Base-by-base conservation (phyloP, 1,140 invertebrate species). In the Leucophenga varia region DNA sequence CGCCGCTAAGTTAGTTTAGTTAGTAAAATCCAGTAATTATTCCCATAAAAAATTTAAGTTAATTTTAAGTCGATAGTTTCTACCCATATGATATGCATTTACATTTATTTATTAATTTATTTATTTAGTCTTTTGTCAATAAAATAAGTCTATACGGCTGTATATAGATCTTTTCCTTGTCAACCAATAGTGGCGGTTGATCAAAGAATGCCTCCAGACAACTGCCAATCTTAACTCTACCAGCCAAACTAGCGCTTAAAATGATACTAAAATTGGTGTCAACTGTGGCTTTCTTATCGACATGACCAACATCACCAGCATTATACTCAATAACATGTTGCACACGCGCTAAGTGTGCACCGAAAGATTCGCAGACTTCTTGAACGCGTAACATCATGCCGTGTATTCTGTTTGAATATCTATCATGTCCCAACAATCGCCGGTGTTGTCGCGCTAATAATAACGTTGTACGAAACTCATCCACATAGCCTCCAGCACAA, bases 1-100 rank as follows among this genome's bases (percentile, higher is more conserved):
- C 55, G 69, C 7, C 69, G 69, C 42, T 72, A 69, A 49, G 22
- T 47, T 12, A n/a, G n/a, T n/a, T n/a, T n/a, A n/a, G n/a, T n/a
- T n/a, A n/a, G n/a, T n/a, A n/a, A n/a, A n/a, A n/a, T n/a, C n/a
- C n/a, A n/a, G n/a, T n/a, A n/a, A n/a, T n/a, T n/a, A n/a, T n/a
- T n/a, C n/a, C n/a, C n/a, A n/a, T n/a, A n/a, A n/a, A n/a, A n/a
- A n/a, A n/a, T n/a, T n/a, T n/a, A n/a, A n/a, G n/a, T n/a, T n/a
- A n/a, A n/a, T n/a, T n/a, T n/a, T n/a, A n/a, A n/a, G n/a, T n/a
- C n/a, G n/a, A n/a, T n/a, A n/a, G n/a, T n/a, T n/a, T n/a, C n/a
- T n/a, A n/a, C n/a, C n/a, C n/a, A n/a, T n/a, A n/a, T n/a, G n/a
- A n/a, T n/a, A n/a, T n/a, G n/a, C n/a, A n/a, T n/a, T n/a, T n/a